These are phyloP conservation scores for Muscicapa comitata DNA, from an alignment of 2,797 vertebrate genomes.

Conservation along the genomic window DNA sequence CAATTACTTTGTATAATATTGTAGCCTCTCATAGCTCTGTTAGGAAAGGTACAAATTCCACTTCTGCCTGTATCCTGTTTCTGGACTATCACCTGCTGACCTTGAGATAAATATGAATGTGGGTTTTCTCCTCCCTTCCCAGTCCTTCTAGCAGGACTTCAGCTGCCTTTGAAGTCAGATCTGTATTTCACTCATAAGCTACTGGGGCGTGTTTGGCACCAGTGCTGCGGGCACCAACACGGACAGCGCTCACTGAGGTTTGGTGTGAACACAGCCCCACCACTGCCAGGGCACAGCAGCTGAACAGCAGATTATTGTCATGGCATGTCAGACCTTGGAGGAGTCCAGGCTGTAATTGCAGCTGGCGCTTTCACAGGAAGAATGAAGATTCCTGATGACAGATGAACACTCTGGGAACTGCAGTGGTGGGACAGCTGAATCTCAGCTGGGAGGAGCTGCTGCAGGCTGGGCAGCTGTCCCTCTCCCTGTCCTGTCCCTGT, in stretches of 20 bases:
- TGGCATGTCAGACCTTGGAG: neutral
- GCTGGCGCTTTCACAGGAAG: neutral
- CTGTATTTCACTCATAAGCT: slow-evolving; percentile 29
- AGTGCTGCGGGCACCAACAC: neutral
- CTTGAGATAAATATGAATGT: neutral
- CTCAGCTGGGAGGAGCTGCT: neutral
- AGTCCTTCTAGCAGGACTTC: neutral
- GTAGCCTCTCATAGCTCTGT: neutral
- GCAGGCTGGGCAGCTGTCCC: neutral
- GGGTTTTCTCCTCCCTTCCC: neutral
- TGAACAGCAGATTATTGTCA: neutral
- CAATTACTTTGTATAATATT: neutral
- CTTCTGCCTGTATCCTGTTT: neutral
- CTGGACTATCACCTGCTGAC: neutral
- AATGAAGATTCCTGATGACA: neutral
- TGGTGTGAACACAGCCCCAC: neutral
- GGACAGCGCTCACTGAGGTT: neutral
- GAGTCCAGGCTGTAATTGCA: neutral
- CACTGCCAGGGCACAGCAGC: neutral
- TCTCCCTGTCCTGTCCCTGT: neutral
- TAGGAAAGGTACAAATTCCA: neutral
- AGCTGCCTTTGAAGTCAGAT: neutral
- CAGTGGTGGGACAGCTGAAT: neutral
- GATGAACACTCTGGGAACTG: neutral
- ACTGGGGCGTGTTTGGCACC: neutral